Percentiles rank a stretch among this genome's conserved stretches.
phyloP scores from a whole-genome alignment of 1,140 invertebrate genomes.

The Carcinoscorpius rotundicauda region DNA sequence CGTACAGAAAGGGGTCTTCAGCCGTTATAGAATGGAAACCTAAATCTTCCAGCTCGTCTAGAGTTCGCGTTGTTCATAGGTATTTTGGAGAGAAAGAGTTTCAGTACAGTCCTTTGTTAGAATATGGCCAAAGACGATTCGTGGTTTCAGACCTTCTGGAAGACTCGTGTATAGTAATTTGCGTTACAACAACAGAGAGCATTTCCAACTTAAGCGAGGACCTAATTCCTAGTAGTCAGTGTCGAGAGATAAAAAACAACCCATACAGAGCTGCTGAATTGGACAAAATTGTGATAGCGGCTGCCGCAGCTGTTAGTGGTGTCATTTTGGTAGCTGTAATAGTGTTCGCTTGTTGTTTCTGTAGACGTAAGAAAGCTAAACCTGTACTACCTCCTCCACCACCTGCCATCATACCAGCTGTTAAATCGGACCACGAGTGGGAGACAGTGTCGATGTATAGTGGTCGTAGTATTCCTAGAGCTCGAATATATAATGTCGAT shows the following conservation, averaged over 20 bases:
- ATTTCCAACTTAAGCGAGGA: conserved; percentile 53
- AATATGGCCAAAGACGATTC: conserved; percentile 74
- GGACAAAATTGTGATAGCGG: conserved; percentile 88
- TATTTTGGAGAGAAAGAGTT: conserved; percentile 80
- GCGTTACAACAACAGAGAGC: conserved; percentile 51
- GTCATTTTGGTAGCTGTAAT: conserved; percentile 72
- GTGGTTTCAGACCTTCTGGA: conserved; percentile 82
- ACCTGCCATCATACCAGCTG: conserved; percentile 37
- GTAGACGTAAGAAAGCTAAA: conserved; percentile 47
- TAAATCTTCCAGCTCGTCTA: conserved; percentile 76
- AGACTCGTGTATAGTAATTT: conserved; percentile 82
- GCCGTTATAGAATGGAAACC: conserved; percentile 86
- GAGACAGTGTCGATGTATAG: conserved; percentile 87
- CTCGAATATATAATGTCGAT: conserved; percentile 53
- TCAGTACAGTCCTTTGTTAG: conserved; percentile 72
- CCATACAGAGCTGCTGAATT: conserved; percentile 47
- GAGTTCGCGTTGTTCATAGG: conserved; percentile 76
- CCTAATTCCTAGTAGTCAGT: conserved; percentile 69
- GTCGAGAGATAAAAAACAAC: conserved; percentile 55
- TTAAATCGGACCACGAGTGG: conserved; percentile 50
- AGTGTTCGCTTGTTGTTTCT: conserved; percentile 70
- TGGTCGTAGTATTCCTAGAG: conserved; percentile 71
- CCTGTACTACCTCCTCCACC: conserved; percentile 19
- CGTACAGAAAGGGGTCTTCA: conserved; percentile 44
- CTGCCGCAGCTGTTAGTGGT: conserved; percentile 80